Base-by-base conservation (phyloP, 1,140 invertebrate species). In the Drosophila guanche region DNA sequence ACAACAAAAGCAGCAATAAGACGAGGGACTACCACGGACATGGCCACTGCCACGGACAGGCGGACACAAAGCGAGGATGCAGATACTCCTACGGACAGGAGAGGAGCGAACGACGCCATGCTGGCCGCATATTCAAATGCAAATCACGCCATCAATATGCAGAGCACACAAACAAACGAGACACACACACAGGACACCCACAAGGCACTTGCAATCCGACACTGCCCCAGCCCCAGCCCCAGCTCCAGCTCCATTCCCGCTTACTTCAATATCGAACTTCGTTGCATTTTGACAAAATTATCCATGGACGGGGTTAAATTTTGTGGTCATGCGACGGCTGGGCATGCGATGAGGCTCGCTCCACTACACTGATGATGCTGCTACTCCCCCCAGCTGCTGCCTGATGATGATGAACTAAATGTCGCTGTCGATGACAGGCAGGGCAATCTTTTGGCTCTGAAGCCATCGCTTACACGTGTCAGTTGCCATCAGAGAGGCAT, bases 121-220 rank as follows among this genome's bases (percentile, higher is more conserved):
- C 51, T 56, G 74, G 71, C 59, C 53, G 63, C 78, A 88, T 83
- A 88, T 88, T 88, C 84, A 89, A 89, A 88, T 88, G 83, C 84
- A 88, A 88, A 88, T 88, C 83, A 88, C 83, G 79, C 80, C 83
- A 88, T 88, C 79, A 88, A 88, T 88, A 88, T 88, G 83, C 83
- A 88, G 59, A 25, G 45, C 65, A 69, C 58, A 69, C 61, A 60
- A 37, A 37, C 33, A 37, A 37, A 37, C 33, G 46, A 57, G n/a
- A 42, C 20, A 41, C 41, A 43, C 48, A 40, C 41, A 51, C 1
- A 50, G 40, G 12, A 20, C 60, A 50, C 48, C 53, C 41, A 52
- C 52, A 41, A 20, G 16, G 16, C 16, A 20, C 16, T 20, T 20
- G 16, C 16, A 20, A 20, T 20, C 33, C 29, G 6, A 23, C 47